Evolutionary conservation across 2,113 vertebrate genomes (phyloP).

Genomic region (Mormyrus lacerda): DNA sequence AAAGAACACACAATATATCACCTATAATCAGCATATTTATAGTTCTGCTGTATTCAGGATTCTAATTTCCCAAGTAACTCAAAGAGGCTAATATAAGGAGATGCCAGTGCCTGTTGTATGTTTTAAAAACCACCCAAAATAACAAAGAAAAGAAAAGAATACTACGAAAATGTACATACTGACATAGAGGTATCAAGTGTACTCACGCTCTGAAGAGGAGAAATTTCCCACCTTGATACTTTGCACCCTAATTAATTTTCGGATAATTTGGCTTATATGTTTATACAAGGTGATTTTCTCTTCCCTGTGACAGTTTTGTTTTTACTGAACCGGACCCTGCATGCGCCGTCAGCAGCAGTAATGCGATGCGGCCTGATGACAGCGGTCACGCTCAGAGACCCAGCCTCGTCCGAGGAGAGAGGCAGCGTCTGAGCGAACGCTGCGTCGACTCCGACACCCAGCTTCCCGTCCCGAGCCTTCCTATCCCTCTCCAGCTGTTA

Average conservation of each 20-base stretch:
- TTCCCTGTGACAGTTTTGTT: slow-evolving; percentile 22
- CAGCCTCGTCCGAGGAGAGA: slow-evolving; percentile 13
- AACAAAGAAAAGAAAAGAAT: not conserved
- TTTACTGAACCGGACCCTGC: not conserved
- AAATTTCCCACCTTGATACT: not conserved
- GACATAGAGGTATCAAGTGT: not conserved
- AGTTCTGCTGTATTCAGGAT: not conserved
- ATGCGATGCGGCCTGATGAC: slow-evolving; percentile 26
- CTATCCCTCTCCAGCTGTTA: slow-evolving; percentile 34
- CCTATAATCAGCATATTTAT: not conserved
- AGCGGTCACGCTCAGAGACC: slow-evolving; percentile 22
- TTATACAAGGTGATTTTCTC: not conserved
- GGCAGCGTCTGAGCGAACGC: slow-evolving; percentile 8
- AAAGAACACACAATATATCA: not conserved
- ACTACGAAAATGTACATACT: not conserved
- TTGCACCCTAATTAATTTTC: not conserved
- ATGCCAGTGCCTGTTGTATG: not conserved
- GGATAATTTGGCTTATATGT: not conserved
- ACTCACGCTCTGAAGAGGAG: slow-evolving; percentile 13
- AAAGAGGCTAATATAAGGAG: not conserved
- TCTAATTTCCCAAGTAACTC: not conserved
- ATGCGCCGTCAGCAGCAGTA: slow-evolving; percentile 11
- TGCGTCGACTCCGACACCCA: slow-evolving; percentile 12
- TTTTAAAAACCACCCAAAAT: not conserved
- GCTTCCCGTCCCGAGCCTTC: not conserved